Conservation (phyloP, 2,888 invertebrate genomes). For the Acanthosoma haemorrhoidale region DNA sequence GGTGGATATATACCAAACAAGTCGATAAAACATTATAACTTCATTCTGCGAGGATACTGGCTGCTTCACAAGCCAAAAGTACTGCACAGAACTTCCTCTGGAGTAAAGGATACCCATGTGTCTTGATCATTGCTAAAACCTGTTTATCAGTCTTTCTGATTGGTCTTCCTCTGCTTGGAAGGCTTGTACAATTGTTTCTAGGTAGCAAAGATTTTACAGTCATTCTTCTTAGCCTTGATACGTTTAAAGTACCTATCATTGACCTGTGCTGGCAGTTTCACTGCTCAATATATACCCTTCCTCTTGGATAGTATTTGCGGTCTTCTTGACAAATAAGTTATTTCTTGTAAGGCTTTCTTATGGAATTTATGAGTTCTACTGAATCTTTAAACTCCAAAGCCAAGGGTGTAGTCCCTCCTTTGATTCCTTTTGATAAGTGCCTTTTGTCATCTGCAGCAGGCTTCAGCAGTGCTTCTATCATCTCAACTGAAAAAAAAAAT, state of each 20-base stretch:
- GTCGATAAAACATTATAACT: constrained; percentile 62
- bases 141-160: constrained; percentile 83
- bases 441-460: constrained; percentile 38
- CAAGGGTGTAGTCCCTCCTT: constrained; percentile 76
- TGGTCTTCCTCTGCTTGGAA: constrained; percentile 80
- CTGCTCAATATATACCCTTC: constrained; percentile 62
- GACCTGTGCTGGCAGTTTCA: constrained; percentile 76
- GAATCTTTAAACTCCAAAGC: constrained; percentile 78
- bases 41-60: constrained; percentile 94
- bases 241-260: constrained; percentile 91
- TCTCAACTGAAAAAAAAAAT: constrained; percentile 45
- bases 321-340: constrained; percentile 73
- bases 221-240: constrained; percentile 72
- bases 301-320: constrained; percentile 58
- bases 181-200: constrained; percentile 89
- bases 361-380: constrained; percentile 75
- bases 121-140: constrained; percentile 73
- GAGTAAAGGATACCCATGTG: constrained; percentile 76
- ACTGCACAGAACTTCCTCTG: constrained; percentile 84
- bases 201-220: constrained; percentile 90
- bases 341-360: constrained; percentile 70
- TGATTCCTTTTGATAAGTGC: constrained; percentile 53
- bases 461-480: constrained; percentile 64
- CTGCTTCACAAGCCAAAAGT: constrained; percentile 90
- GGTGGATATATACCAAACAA: constrained; percentile 9